Conservation (phyloP, 1,140 invertebrate species). For the Heliconius hermathena region DNA sequence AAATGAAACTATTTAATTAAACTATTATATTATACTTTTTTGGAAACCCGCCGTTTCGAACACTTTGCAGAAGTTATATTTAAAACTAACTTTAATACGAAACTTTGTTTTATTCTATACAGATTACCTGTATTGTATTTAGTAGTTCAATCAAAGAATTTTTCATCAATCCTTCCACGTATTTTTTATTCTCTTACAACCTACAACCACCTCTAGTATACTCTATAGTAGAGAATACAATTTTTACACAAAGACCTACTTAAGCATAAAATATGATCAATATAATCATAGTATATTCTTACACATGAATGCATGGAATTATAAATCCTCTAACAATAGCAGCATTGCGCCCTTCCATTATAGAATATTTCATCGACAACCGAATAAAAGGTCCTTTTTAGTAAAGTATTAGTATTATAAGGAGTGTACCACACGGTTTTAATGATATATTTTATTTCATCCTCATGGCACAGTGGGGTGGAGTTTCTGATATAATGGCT, state of each 20-base stretch:
- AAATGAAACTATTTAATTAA: too few species aligned
- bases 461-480: background rate
- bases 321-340: constrained; percentile 35
- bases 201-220: background rate
- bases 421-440: constrained; percentile 20
- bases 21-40: too few species aligned
- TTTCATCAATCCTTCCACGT: too few species aligned
- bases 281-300: constrained; percentile 7
- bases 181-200: background rate
- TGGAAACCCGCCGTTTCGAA: too few species aligned
- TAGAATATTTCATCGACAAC: constrained; percentile 40
- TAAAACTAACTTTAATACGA: too few species aligned
- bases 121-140: too few species aligned
- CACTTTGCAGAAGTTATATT: too few species aligned
- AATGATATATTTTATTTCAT: background rate
- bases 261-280: constrained; percentile 1
- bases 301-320: constrained; percentile 32
- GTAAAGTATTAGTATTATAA: constrained; percentile 40
- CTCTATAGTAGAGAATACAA: background rate
- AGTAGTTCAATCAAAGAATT: too few species aligned
- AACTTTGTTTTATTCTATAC: too few species aligned
- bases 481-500: background rate
- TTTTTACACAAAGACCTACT: background rate
- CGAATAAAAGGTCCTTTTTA: constrained; percentile 42
- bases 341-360: constrained; percentile 31